Evolutionary conservation across 2,113 vertebrate species (phyloP), one percentile per base, ranked within the genome.

Genomic region (Phalacrocorax brasilianus): DNA sequence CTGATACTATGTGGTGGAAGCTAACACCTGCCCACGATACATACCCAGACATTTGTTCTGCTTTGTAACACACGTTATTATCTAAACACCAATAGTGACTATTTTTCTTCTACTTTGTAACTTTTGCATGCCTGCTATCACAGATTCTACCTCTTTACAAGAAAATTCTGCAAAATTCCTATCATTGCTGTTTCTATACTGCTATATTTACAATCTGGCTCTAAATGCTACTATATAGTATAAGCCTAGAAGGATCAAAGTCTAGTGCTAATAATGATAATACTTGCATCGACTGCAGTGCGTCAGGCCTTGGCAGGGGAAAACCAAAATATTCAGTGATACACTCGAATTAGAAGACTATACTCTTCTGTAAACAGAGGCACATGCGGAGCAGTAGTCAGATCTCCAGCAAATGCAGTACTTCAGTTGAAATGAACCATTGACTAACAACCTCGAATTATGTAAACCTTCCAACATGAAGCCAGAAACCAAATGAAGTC

Each of bases 171-270:
- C 38, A 44, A 19, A 33, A 44, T 52, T 44, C 35, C 42, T 9
- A 0, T 8, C 5, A 1, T 4, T 85, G 38, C 38, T 38, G 33
- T 26, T 55, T n/a, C 62, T 21, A 0, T 2, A 2, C 14, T 66
- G 35, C 33, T 66, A 1, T 15, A 59, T 35, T 86, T 47, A 52
- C 19, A 42, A 1, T 6, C 24, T 28, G n/a, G 5, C 14, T 63
- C 76, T 16, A 40, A 73, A 35, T 2, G 28, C 14, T 38, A 4
- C 40, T 21, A 22, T 22, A 12, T 6, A 27, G 12, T 2, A 1
- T 2, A 5, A 65, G 27, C 9, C 17, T 55, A 21, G 42, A 22
- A 59, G 52, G n/a, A n/a, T 26, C 65, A 35, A 14, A 68, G 4
- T 4, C 40, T 75, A 77, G 52, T 68, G 58, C 71, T 85, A 3